Evolutionary conservation across 2,113 vertebrate species (phyloP).

Genomic region (Sclerurus mexicanus): DNA sequence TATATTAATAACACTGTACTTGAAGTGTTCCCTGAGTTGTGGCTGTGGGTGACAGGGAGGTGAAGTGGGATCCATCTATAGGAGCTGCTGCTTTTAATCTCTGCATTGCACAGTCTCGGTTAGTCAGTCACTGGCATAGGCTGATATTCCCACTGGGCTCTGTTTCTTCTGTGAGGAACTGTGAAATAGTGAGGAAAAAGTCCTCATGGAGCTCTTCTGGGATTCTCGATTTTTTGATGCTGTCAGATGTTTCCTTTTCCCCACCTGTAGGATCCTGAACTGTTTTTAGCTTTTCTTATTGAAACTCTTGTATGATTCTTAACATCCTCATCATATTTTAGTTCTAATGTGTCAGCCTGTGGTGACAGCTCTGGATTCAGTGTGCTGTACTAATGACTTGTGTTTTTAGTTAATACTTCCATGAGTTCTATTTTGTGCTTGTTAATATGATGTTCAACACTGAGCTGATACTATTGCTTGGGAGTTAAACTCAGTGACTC

Average conservation of each 20-base stretch:
- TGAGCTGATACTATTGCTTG: not conserved
- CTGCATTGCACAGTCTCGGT: not conserved
- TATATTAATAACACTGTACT: not conserved
- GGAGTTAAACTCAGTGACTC: not conserved
- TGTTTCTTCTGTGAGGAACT: not conserved
- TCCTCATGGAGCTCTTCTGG: not conserved
- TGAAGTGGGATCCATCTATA: not conserved
- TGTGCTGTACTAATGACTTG: not conserved
- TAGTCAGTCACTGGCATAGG: not conserved
- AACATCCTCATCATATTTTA: not conserved
- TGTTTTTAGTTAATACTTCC: not conserved
- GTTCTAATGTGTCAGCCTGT: not conserved
- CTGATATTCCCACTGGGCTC: not conserved
- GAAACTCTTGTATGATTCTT: not conserved
- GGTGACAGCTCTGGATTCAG: not conserved
- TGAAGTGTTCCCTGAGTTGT: not conserved
- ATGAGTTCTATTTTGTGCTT: not conserved
- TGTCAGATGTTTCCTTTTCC: not conserved
- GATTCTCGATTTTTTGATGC: not conserved
- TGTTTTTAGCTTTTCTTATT: not conserved
- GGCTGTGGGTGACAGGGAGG: not conserved
- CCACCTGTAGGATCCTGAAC: not conserved
- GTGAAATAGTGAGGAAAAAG: not conserved
- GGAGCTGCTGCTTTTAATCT: not conserved
- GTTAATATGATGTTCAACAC: not conserved